Conservation (phyloP, 2,888 invertebrate species). For the Terebella lapidaria region DNA sequence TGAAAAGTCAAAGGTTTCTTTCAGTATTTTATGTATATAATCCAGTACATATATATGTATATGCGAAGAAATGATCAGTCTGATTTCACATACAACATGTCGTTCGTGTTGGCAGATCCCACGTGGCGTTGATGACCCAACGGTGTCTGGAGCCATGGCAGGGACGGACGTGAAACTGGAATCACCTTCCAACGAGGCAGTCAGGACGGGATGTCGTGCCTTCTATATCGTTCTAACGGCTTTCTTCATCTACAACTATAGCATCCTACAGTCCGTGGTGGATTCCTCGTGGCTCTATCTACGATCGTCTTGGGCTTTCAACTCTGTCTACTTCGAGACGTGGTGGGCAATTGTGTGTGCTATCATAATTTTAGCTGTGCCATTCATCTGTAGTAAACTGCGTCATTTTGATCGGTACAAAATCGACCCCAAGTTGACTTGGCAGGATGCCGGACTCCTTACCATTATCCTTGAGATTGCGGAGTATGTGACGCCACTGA, state of each 20-base stretch:
- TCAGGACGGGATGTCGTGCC: neutral
- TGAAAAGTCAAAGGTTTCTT: too few species aligned
- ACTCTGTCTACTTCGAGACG: conserved; percentile 43
- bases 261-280: conserved; percentile 15
- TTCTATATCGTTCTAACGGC: neutral
- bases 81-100: too few species aligned
- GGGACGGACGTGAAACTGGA: too few species aligned
- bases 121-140: too few species aligned
- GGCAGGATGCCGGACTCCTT: conserved; percentile 18
- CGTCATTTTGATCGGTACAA: conserved; percentile 33
- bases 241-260: conserved; percentile 1
- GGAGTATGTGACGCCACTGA: conserved; percentile 33
- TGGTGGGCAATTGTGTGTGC: conserved; percentile 33
- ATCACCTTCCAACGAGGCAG: too few species aligned
- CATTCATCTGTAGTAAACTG: conserved; percentile 27
- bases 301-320: conserved; percentile 26
- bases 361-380: conserved; percentile 27
- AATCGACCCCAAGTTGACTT: conserved; percentile 28
- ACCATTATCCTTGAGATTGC: conserved; percentile 26
- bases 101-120: too few species aligned
- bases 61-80: too few species aligned
- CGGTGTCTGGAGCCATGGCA: too few species aligned
- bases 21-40: too few species aligned
- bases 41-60: too few species aligned
- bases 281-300: conserved; percentile 27